These are phyloP conservation scores for Jordanella pulchra DNA, from an alignment of 2,797 vertebrate species.

Conservation along the genomic window DNA sequence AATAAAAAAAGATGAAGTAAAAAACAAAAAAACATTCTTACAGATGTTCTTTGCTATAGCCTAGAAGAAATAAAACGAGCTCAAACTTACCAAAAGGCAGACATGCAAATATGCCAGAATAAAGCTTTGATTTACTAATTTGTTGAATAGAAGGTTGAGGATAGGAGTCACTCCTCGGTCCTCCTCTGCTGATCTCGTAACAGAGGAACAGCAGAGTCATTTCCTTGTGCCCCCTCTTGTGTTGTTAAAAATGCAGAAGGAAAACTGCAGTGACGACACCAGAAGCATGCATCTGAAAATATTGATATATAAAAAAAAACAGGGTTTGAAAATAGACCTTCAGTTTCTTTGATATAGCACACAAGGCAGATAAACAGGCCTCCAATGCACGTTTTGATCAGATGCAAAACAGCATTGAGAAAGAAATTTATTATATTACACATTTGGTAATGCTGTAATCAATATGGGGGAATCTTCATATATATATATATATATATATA, in stretches of 20 bases:
- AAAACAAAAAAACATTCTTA: neutral
- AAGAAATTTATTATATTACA: too few relatives aligned
- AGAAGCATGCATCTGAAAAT: neutral
- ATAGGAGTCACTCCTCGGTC: accelerated
- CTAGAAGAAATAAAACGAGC: neutral
- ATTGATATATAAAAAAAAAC: neutral
- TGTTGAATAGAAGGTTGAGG: neutral
- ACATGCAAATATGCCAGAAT: neutral
- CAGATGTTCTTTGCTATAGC: neutral
- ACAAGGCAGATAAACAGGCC: too few relatives aligned
- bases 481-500: too few relatives aligned
- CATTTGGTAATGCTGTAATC: too few relatives aligned
- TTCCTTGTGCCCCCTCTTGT: slow-evolving; percentile 16
- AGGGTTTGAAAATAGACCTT: neutral
- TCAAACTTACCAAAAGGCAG: slow-evolving; percentile 21
- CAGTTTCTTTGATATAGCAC: too few relatives aligned
- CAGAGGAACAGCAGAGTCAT: neutral
- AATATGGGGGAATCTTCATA: too few relatives aligned
- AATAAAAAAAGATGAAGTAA: neutral
- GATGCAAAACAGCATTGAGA: too few relatives aligned
- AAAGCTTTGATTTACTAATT: neutral
- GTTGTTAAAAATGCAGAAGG: slow-evolving; percentile 41
- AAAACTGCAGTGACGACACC: neutral
- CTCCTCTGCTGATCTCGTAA: neutral
- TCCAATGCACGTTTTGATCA: too few relatives aligned